Conservation (phyloP, 1,140 invertebrate species). For the Lineus longissimus region DNA sequence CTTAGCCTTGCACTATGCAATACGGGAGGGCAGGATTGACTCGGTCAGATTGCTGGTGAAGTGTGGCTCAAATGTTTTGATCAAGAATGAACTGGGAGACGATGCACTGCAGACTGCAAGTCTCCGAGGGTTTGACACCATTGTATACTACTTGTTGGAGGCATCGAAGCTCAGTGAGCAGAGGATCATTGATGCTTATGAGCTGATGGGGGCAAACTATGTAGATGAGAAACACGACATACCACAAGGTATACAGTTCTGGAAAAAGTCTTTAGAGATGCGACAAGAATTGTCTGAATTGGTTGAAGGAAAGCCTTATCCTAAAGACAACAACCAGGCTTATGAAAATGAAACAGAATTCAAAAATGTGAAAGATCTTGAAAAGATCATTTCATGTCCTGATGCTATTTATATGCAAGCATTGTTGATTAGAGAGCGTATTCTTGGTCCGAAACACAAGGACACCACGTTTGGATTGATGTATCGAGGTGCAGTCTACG, state of each 20-base stretch:
- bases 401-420: conserved; percentile 95
- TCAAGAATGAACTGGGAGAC: conserved; percentile 73
- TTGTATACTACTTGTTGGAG: conserved; percentile 72
- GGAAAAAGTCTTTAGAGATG: conserved; percentile 81
- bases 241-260: conserved; percentile 78
- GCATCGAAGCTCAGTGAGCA: conserved; percentile 64
- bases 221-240: conserved; percentile 94
- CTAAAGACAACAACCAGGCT: conserved; percentile 56
- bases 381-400: conserved; percentile 80
- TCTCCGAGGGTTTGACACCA: conserved; percentile 77
- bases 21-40: conserved; percentile 81
- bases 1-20: conserved; percentile 89
- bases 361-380: conserved; percentile 68
- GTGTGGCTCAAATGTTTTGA: conserved; percentile 73
- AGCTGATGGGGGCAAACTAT: conserved; percentile 86
- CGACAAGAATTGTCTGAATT: conserved; percentile 65
- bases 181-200: conserved; percentile 82
- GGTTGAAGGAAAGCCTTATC: not conserved
- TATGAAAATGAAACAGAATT: conserved; percentile 82
- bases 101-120: conserved; percentile 87
- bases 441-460: conserved; percentile 88
- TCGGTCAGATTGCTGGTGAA: conserved; percentile 77
- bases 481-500: conserved; percentile 88
- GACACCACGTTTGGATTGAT: conserved; percentile 93
- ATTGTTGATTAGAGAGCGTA: conserved; percentile 84